Evolutionary conservation across 1,140 invertebrate genomes (phyloP), one percentile per base, ranked within the genome.

Genomic region (Nymphalis io): DNA sequence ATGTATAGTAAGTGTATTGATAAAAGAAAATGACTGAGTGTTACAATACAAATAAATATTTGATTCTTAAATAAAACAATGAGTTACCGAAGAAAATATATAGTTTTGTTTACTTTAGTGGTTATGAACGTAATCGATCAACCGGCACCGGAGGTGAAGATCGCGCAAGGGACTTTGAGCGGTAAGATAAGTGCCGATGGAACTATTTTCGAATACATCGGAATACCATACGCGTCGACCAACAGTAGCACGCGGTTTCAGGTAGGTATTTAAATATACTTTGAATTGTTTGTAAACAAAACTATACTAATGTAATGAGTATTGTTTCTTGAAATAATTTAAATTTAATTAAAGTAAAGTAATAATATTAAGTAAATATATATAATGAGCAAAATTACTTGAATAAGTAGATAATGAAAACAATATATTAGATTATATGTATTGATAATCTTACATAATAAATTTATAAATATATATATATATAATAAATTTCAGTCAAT

Each of bases 161-260:
- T 85, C 6, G 78, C 75, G 5, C 83, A 85, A 80, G 81, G 81
- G 23, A 76, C 62, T 79, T 70, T 85, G 60, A 81, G 70, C 68
- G 87, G 87, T 73, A 87, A 80, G 77, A 77, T 85, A 21, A 89
- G 80, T 39, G 63, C 60, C 0, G 86, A 88, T 83, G 89, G 89
- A 16, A 72, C 84, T 16, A 74, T 82, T 76, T 87, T 84, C 18
- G 84, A 89, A 75, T 89, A 89, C 73, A 61, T 85, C 15, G 87
- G 89, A 3, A 89, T 91, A 42, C 89, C 89, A 2, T 91, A 91
- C 21, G 87, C 86, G 11, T 79, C 79, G n/a, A 73, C 76, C 57
- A 79, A 83, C 51, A 82, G 65, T 33, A 78, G 55, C 23, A 82
- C 72, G 18, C 74, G 88, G 57, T 89, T 89, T 62, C 74, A 88